Conservation (phyloP, 2,888 invertebrate genomes). For the Apodemia duryi region DNA sequence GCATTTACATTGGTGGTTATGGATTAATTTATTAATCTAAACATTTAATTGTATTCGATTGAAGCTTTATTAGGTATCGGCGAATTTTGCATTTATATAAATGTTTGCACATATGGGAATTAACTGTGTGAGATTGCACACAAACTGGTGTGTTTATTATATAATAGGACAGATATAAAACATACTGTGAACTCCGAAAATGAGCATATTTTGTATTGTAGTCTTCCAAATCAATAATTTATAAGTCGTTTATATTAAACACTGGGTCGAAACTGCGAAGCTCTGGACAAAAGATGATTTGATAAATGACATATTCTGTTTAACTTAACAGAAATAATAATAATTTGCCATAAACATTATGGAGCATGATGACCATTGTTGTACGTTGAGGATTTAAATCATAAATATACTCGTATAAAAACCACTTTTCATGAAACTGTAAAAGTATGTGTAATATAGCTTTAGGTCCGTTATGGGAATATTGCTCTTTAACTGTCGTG, state of each 20-base stretch:
- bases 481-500: not conserved
- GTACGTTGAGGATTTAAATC: not conserved
- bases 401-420: not conserved
- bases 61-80: constrained; percentile 56
- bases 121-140: not conserved
- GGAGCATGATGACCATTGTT: not conserved
- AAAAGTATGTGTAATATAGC: not conserved
- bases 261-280: not conserved
- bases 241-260: not conserved
- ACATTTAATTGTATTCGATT: constrained; percentile 43
- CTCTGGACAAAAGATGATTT: not conserved
- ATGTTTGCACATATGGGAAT: not conserved
- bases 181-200: not conserved
- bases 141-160: not conserved
- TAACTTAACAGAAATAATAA: not conserved
- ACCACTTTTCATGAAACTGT: not conserved
- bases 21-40: constrained; percentile 55
- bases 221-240: constrained; percentile 9
- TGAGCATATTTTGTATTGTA: constrained; percentile 6
- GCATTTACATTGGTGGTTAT: constrained; percentile 66
- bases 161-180: not conserved
- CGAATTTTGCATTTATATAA: constrained; percentile 18
- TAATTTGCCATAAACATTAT: not conserved
- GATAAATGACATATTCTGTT: constrained; percentile 5
- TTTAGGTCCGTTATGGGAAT: not conserved